These are phyloP conservation scores for Drosophila borealis DNA, from an alignment of 2,888 invertebrate genomes.

Conservation along the genomic window DNA sequence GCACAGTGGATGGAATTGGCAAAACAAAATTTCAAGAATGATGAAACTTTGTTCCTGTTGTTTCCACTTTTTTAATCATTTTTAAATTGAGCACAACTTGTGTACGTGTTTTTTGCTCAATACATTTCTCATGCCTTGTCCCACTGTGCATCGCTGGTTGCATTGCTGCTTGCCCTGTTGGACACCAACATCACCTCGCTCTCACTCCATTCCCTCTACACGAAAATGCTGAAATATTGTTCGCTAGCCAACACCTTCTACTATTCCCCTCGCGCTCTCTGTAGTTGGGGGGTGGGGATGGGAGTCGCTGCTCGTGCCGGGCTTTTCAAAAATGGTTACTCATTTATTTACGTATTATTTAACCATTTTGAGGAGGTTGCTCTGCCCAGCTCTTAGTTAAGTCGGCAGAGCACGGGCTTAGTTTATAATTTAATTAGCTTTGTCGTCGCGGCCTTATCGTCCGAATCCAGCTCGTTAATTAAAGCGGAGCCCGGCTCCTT, in stretches of 20 bases:
- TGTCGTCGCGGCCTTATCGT: conserved; percentile 61
- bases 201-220: conserved; percentile 1
- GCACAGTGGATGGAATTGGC: conserved; percentile 37
- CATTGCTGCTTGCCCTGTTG: conserved; percentile 18
- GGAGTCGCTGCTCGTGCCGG: conserved; percentile 11
- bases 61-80: background rate
- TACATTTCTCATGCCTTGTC: background rate
- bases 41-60: background rate
- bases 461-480: conserved; percentile 59
- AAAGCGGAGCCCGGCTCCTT: conserved; percentile 21
- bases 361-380: conserved; percentile 33
- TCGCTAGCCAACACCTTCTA: conserved; percentile 46
- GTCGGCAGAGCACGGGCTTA: conserved; percentile 25
- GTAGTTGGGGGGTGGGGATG: conserved; percentile 1
- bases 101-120: no score
- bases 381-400: background rate
- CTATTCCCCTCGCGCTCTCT: background rate
- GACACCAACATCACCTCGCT: background rate
- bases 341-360: conserved; percentile 71
- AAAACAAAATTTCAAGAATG: background rate
- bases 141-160: conserved; percentile 31
- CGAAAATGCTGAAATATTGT: conserved; percentile 28
- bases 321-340: conserved; percentile 39
- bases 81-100: no score
- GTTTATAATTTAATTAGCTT: conserved; percentile 74